Evolutionary conservation across 2,888 invertebrate genomes (phyloP), one percentile per base, ranked within the genome.

Genomic region (Lapara coniferarum): DNA sequence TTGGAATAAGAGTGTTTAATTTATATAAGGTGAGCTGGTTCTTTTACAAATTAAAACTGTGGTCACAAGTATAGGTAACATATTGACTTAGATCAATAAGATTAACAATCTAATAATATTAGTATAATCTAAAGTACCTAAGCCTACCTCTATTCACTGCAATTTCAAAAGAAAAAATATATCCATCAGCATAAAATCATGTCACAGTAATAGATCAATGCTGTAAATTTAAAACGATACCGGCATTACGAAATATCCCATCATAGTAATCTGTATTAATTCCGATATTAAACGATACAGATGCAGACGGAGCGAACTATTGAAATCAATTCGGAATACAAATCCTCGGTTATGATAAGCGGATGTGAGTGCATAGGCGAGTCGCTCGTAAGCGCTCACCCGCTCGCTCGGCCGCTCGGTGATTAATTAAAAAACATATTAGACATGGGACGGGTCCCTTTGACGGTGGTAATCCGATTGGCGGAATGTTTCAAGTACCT

Each of bases 341-440:
- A 83, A 85, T 85, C 84, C 81, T 74, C 76, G 72, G 77, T 82
- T 85, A 85, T 86, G 76, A 88, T 88, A 87, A 87, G 84, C 83
- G 78, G 80, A 84, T 80, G 77, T 79, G 81, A 77, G 77, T 76
- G 75, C 78, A 63, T 19, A 37, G 58, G 37, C 58, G 59, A n/a
- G 10, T 5, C 46, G 75, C 75, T 75, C 75, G 69, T 67, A 73
- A 37, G 53, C 68, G 55, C 10, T 55, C 46, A 16, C 30, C 14
- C 37, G 46, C 10, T 49, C 37, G 53, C 55, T 49, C 63, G 44
- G n/a, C 59, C 16, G 59, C 59, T 51, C 71, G 63, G 70, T 53
- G 68, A 67, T 66, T 90, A 89, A 91, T 90, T 90, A 90, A 89
- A 89, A 89, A 90, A 88, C 84, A 88, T 88, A 88, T 89, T 85